Evolutionary conservation across 2,888 invertebrate genomes (phyloP).

Genomic region (Erynnis tages): DNA sequence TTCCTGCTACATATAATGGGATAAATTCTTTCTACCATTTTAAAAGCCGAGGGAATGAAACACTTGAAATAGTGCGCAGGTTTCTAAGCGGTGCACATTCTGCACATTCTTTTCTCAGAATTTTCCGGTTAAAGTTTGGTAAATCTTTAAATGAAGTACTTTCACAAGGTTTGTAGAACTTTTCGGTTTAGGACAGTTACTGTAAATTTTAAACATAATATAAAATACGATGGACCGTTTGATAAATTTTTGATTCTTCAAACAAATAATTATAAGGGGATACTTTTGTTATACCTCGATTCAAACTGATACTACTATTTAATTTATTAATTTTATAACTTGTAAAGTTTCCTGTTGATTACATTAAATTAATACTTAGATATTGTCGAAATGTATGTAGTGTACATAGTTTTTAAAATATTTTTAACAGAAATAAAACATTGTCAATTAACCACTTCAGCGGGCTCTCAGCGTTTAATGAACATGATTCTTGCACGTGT

Average conservation of each 20-base stretch:
- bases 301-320: no score
- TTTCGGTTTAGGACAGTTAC: constrained; percentile 13
- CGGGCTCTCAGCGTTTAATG: no score
- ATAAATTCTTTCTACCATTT: constrained; percentile 12
- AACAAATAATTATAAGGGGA: no score
- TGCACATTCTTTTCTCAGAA: constrained; percentile 18
- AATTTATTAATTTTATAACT: no score
- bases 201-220: constrained; percentile 15
- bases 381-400: no score
- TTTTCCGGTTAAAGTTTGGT: constrained; percentile 18
- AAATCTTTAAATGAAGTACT: constrained; percentile 28
- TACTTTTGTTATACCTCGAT: no score
- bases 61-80: constrained; percentile 23
- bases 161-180: constrained; percentile 15
- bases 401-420: no score
- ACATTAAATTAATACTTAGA: no score
- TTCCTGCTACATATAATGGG: background rate
- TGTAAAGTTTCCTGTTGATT: no score
- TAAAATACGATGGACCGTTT: constrained; percentile 13
- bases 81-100: constrained; percentile 4
- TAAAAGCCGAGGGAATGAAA: constrained; percentile 11
- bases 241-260: background rate
- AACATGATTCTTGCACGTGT: no score
- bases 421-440: no score
- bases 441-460: no score